phyloP scores from a whole-genome alignment of 2,113 vertebrate genomes.

The Thunnus maccoyii region DNA sequence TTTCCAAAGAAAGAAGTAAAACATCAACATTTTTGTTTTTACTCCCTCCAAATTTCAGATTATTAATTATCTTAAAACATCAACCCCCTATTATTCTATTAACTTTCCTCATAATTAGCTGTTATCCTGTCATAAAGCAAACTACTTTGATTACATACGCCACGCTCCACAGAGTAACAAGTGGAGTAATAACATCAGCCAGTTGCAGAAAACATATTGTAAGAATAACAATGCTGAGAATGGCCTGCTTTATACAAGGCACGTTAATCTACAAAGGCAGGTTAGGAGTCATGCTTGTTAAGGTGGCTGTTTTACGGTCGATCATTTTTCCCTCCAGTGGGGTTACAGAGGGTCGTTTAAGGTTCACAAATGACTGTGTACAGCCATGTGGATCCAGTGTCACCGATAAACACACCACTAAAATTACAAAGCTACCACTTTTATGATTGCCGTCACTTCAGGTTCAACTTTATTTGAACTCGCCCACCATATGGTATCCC shows the following conservation, averaged over 20 bases:
- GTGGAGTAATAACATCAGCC: not conserved
- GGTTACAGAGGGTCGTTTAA: slow-evolving; percentile 47
- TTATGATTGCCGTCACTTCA: slow-evolving; percentile 25
- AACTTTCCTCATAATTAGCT: not conserved
- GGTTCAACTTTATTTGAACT: slow-evolving; percentile 55
- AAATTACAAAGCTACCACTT: slow-evolving; percentile 53
- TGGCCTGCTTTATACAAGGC: slow-evolving; percentile 33
- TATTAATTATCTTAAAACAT: too few species aligned
- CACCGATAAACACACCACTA: slow-evolving; percentile 53
- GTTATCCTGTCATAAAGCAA: not conserved
- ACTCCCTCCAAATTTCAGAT: too few species aligned
- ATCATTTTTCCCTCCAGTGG: slow-evolving; percentile 39
- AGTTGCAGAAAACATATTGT: too few species aligned
- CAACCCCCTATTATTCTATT: not conserved
- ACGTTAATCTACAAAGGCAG: slow-evolving; percentile 47
- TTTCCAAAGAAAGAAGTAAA: too few species aligned
- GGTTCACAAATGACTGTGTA: slow-evolving; percentile 47
- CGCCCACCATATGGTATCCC: slow-evolving; percentile 37
- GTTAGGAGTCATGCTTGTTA: slow-evolving; percentile 53
- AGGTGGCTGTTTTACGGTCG: slow-evolving; percentile 49
- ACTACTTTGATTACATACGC: not conserved
- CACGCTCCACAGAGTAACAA: not conserved
- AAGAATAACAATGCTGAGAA: not conserved
- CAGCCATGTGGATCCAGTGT: slow-evolving; percentile 46
- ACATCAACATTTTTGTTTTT: too few species aligned